These are phyloP conservation scores for Leucoptera coffeella DNA, from an alignment of 2,888 invertebrate species.

Conservation along the genomic window DNA sequence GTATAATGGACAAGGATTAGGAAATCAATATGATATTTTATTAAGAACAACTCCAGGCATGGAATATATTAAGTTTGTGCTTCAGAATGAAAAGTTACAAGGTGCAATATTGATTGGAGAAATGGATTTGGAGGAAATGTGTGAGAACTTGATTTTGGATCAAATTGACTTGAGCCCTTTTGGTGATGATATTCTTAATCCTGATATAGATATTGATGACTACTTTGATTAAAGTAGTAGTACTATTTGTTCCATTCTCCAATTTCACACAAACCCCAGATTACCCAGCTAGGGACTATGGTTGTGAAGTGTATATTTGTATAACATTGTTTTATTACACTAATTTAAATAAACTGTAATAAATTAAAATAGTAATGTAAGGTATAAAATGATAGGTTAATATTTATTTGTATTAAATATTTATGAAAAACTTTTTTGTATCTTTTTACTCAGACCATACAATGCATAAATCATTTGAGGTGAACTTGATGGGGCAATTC, in stretches of 20 bases:
- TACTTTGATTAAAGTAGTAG: constrained; percentile 78
- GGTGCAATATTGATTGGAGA: constrained; percentile 96
- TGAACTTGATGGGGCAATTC: too few species aligned
- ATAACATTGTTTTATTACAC: too few species aligned
- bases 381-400: too few species aligned
- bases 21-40: constrained; percentile 73
- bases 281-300: too few species aligned
- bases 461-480: too few species aligned
- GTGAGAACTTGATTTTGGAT: constrained; percentile 95
- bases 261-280: too few species aligned
- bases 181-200: constrained; percentile 91
- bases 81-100: constrained; percentile 77
- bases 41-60: constrained; percentile 73
- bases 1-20: constrained; percentile 87
- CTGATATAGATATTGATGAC: constrained; percentile 96
- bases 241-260: not conserved
- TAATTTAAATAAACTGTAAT: too few species aligned
- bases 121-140: constrained; percentile 95
- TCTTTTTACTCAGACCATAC: too few species aligned
- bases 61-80: constrained; percentile 83
- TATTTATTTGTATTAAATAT: too few species aligned
- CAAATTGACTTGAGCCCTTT: constrained; percentile 82
- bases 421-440: too few species aligned
- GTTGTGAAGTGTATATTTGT: too few species aligned
- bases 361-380: too few species aligned